phyloP scores from a whole-genome alignment of 2,888 invertebrate species.

The Volucella zonaria region DNA sequence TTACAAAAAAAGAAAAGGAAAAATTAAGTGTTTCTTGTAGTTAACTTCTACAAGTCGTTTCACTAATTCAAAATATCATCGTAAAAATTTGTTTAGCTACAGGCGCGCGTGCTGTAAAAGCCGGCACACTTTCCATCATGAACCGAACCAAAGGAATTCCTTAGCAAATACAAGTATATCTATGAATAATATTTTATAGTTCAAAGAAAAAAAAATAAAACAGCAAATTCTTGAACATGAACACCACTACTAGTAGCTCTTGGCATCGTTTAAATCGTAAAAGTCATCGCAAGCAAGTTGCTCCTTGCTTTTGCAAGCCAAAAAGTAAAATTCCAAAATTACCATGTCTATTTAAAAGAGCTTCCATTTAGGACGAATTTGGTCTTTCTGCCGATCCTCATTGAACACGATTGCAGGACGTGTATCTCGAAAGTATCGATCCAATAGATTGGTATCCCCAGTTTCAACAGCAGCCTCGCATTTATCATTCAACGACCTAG shows the following conservation, averaged over 20 bases:
- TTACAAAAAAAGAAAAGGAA: conserved; percentile 54
- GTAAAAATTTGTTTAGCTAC: conserved; percentile 62
- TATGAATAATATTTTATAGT: conserved; percentile 44
- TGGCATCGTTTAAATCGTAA: conserved; percentile 10
- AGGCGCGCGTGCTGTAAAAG: conserved; percentile 16
- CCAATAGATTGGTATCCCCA: too few relatives aligned
- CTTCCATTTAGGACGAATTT: too few relatives aligned
- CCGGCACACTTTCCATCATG: conserved; percentile 36
- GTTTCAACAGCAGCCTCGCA: too few relatives aligned
- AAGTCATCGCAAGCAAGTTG: conserved; percentile 10
- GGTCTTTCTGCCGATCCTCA: too few relatives aligned
- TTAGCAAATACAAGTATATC: conserved; percentile 40
- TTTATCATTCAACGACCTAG: too few relatives aligned
- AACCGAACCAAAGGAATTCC: conserved; percentile 37
- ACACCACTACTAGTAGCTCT: conserved; percentile 34
- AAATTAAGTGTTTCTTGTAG: conserved; percentile 28
- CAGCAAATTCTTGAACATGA: conserved; percentile 41
- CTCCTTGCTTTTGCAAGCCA: conserved; percentile 6
- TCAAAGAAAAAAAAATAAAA: too few relatives aligned
- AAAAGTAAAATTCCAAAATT: too few relatives aligned
- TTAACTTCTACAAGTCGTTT: conserved; percentile 34
- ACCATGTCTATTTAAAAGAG: too few relatives aligned
- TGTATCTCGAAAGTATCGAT: too few relatives aligned
- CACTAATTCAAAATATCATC: conserved; percentile 60
- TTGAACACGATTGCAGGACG: too few relatives aligned